phyloP scores from a whole-genome alignment of 2,888 invertebrate species.

The Trypoxylon attenuatum region DNA sequence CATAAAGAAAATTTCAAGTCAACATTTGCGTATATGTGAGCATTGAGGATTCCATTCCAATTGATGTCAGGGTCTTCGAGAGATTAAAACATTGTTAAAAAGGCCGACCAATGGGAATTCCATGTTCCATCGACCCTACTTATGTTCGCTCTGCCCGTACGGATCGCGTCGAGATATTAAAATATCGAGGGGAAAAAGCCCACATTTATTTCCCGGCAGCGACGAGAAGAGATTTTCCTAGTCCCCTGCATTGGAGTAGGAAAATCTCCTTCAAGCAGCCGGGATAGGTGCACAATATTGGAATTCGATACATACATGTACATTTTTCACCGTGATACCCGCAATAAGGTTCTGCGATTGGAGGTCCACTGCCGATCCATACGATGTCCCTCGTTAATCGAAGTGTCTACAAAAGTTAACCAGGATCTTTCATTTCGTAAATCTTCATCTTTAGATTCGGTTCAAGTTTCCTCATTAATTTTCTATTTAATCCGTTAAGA shows the following conservation, averaged over 20 bases:
- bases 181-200: constrained; percentile 2
- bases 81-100: no score
- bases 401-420: constrained; percentile 79
- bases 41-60: no score
- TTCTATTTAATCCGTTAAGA: no score
- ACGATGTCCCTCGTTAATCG: constrained; percentile 83
- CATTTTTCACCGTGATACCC: constrained; percentile 95
- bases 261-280: background rate
- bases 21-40: no score
- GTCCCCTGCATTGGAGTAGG: background rate
- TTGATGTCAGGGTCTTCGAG: constrained; percentile 8
- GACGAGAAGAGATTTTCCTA: no score
- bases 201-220: no score
- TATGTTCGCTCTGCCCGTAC: constrained; percentile 2
- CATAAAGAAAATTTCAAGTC: no score
- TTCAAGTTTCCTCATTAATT: background rate
- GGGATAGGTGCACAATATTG: background rate
- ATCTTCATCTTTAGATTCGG: background rate
- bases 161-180: background rate
- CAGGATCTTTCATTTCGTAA: background rate
- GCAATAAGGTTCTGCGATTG: constrained; percentile 90
- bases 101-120: constrained; percentile 38
- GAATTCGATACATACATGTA: constrained; percentile 82
- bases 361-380: constrained; percentile 87
- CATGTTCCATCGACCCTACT: constrained; percentile 3